Evolutionary conservation across 2,113 vertebrate species (phyloP), one percentile per base, ranked within the genome.

Genomic region (Siniperca chuatsi): DNA sequence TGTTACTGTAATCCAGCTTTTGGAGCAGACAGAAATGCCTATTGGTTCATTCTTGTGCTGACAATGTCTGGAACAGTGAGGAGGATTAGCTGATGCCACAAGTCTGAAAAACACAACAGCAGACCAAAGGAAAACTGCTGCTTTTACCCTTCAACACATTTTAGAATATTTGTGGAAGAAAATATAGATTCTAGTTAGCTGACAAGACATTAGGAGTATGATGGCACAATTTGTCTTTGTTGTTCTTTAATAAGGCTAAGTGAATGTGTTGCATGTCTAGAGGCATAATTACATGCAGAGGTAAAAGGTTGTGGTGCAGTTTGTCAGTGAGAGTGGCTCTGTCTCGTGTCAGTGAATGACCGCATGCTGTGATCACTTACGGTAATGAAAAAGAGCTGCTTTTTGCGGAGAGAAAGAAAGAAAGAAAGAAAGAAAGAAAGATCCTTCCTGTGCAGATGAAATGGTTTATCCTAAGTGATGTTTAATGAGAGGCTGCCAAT

Each of bases 1-100:
- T 87, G 75, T 80, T 86, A 81, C 80, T 88, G 87, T 94, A 94
- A 94, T 94, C 90, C 93, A 92, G 79, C 71, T 84, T 90, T 92
- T 88, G 80, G 79, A 89, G 84, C 80, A 67, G 77, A 90, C 88
- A 80, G 81, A 88, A 92, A 81, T 75, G 84, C 77, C 80, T 87
- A 46, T 80, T 23, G 73, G 60, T 86, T 93, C 18, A 58, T 85
- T 89, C 84, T 88, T 46, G 65, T 90, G 84, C 86, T 89, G 86
- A 89, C 87, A 81, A 58, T 29, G 70, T 88, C 86, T 85, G 88
- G 57, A 74, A 50, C 70, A 67, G 75, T 21, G 76, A 82, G 64
- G 76, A 65, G 91, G 88, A 93, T 93, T 89, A 94, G 85, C 83
- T 81, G 81, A 76, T 0, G 44, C 58, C 69, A 90, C 77, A 84